phyloP scores from a whole-genome alignment of 2,113 vertebrate genomes.

The Laticauda laticaudata region DNA sequence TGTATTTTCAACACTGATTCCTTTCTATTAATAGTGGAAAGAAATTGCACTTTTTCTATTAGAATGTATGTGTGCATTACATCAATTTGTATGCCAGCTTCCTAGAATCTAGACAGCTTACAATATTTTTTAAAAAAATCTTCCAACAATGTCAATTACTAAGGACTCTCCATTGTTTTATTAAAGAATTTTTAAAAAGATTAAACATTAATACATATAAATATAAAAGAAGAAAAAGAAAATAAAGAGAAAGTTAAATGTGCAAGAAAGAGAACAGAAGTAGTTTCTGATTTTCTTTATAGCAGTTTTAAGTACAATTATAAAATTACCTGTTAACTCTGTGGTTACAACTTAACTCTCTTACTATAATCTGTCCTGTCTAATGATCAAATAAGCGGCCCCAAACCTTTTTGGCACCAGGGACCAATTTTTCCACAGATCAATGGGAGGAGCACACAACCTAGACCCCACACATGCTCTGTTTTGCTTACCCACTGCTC shows the following conservation, averaged over 20 bases:
- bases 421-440: neutral
- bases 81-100: neutral
- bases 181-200: neutral
- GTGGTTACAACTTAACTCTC: neutral
- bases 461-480: neutral
- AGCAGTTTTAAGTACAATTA: neutral
- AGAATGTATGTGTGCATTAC: neutral
- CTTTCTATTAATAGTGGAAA: constrained; percentile 15
- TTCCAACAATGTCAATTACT: neutral
- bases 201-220: neutral
- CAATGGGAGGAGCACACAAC: neutral
- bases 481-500: neutral
- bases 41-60: neutral
- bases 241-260: neutral
- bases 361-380: neutral
- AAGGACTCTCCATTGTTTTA: neutral
- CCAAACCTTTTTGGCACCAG: neutral
- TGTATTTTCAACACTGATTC: neutral
- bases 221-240: neutral
- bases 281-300: neutral
- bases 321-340: neutral
- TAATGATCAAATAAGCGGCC: neutral
- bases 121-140: neutral
- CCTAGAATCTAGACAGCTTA: neutral
- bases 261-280: neutral